Evolutionary conservation across 2,888 invertebrate species (phyloP).

Genomic region (Dorcus parallelipipedus): DNA sequence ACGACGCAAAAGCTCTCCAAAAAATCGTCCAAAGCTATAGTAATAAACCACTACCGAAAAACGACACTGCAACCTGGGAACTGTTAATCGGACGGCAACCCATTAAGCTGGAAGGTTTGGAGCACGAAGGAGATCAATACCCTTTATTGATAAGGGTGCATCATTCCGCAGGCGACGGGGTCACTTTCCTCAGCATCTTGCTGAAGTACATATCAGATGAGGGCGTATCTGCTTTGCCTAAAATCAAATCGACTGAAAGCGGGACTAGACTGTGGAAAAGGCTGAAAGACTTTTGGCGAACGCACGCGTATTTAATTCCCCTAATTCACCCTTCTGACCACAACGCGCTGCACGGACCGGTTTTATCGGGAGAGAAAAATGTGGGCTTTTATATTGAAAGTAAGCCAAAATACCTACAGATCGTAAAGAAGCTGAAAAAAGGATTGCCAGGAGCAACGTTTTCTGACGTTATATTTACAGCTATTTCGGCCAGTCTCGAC

Average conservation of each 20-base stretch:
- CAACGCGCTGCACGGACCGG: not conserved
- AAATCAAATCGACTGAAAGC: not conserved
- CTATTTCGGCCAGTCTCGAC: conserved; percentile 2
- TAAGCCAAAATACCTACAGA: conserved; percentile 1
- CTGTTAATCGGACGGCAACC: conserved; percentile 1
- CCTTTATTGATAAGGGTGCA: conserved; percentile 6
- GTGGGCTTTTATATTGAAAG: conserved; percentile 3
- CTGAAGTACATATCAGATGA: conserved; percentile 1
- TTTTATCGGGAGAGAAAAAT: conserved; percentile 1
- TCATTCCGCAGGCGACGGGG: conserved; percentile 4
- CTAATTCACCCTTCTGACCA: not conserved
- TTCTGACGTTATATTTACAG: conserved; percentile 4
- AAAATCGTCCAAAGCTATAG: not conserved
- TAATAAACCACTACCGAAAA: not conserved
- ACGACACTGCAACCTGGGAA: conserved; percentile 4
- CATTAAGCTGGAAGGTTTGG: not conserved
- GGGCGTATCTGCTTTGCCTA: not conserved
- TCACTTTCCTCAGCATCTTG: conserved; percentile 2
- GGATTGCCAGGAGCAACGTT: conserved; percentile 1
- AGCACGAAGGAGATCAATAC: conserved; percentile 1
- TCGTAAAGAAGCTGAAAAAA: conserved; percentile 4
- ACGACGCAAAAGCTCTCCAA: not conserved
- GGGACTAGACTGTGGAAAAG: not conserved
- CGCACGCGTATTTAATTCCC: not conserved
- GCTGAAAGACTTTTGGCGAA: not conserved